Conservation (phyloP, 1,140 invertebrate species). For the Adoxophyes honmai region DNA sequence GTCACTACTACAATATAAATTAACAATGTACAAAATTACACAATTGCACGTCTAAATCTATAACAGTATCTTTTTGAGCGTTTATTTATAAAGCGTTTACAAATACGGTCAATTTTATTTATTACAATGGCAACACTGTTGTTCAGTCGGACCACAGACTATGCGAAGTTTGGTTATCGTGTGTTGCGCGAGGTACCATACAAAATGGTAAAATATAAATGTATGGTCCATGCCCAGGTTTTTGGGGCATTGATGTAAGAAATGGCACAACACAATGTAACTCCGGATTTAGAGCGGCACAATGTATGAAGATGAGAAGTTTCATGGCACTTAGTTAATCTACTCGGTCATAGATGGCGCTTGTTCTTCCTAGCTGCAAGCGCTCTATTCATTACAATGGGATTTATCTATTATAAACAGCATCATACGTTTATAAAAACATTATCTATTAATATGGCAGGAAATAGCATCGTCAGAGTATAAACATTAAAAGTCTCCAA, state of each 20-base stretch:
- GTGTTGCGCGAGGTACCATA: too few species aligned
- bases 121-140: conserved; percentile 11
- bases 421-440: too few species aligned
- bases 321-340: conserved; percentile 14
- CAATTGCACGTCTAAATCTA: conserved; percentile 15
- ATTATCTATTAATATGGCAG: conserved; percentile 12
- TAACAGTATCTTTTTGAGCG: conserved; percentile 15
- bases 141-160: background rate
- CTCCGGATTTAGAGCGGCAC: background rate
- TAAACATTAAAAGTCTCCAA: conserved; percentile 8
- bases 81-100: conserved; percentile 12
- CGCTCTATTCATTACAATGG: too few species aligned
- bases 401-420: too few species aligned
- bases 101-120: conserved; percentile 8
- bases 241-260: too few species aligned
- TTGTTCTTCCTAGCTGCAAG: background rate
- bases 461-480: conserved; percentile 13
- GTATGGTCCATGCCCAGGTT: too few species aligned
- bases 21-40: conserved; percentile 16
- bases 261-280: too few species aligned
- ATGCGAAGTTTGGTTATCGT: too few species aligned
- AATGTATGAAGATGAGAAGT: background rate
- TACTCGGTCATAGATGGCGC: conserved; percentile 15
- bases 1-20: conserved; percentile 3
- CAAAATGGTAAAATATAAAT: too few species aligned